These are phyloP conservation scores for Hippocampus abdominalis DNA, from an alignment of 2,113 vertebrate genomes.

Conservation along the genomic window DNA sequence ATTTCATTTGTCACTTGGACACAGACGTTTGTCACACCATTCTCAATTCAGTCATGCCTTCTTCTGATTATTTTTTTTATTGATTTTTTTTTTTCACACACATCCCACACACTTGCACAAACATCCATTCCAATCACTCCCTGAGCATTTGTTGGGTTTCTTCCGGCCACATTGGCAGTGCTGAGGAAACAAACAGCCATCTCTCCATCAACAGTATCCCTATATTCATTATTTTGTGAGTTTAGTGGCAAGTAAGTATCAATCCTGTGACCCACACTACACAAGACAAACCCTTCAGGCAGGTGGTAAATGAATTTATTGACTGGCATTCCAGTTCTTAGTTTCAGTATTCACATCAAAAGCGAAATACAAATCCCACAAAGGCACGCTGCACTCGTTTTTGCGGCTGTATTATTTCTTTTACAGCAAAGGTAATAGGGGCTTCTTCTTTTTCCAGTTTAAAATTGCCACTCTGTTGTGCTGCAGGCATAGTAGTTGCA, in stretches of 20 bases:
- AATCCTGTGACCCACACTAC: not conserved
- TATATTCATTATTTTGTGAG: not conserved
- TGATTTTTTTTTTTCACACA: not conserved
- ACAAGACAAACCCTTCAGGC: not conserved
- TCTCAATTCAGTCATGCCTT: not conserved
- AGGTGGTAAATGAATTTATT: not conserved
- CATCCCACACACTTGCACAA: conserved; percentile 1
- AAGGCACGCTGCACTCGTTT: not conserved
- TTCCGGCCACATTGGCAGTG: not conserved
- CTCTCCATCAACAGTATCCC: not conserved
- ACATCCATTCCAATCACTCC: not conserved
- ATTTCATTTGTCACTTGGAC: not conserved
- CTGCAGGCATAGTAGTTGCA: not conserved
- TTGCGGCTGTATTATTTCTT: not conserved
- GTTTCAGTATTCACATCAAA: not conserved
- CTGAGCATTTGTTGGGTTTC: not conserved
- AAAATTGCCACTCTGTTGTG: not conserved
- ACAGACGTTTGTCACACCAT: not conserved
- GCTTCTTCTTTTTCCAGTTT: not conserved
- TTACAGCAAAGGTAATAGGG: not conserved
- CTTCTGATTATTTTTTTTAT: not conserved
- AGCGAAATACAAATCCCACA: not conserved
- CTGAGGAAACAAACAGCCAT: not conserved
- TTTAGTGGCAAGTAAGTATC: not conserved
- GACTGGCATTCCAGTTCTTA: not conserved